Evolutionary conservation across 2,797 vertebrate species (phyloP).

Genomic region (Malurus leucopterus): DNA sequence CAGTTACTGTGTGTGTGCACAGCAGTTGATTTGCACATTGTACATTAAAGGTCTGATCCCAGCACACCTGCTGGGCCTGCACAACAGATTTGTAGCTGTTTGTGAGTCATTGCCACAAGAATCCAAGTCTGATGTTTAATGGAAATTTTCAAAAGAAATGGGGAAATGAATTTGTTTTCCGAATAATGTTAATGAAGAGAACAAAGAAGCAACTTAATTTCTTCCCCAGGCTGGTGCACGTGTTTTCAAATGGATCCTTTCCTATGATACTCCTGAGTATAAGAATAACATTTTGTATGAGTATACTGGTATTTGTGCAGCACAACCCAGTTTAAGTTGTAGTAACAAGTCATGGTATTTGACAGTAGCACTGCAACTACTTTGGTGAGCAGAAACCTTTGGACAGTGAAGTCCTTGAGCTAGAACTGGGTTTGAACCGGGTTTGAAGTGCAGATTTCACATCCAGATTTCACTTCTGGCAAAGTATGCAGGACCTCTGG

Average conservation of each 20-base stretch:
- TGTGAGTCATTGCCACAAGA: neutral
- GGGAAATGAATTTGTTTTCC: neutral
- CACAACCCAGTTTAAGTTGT: neutral
- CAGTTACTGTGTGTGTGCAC: neutral
- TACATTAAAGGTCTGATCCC: neutral
- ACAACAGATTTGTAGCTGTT: neutral
- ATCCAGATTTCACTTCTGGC: neutral
- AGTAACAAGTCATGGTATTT: rapidly evolving
- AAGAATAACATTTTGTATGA: neutral
- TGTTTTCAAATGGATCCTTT: neutral
- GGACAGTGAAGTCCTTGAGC: neutral
- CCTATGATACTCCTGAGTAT: neutral
- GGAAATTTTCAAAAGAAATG: neutral
- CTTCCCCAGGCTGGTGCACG: neutral
- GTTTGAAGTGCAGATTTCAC: neutral
- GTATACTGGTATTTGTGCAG: neutral
- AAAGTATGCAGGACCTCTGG: neutral
- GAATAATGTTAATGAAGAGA: neutral
- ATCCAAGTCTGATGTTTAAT: neutral
- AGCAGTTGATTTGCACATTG: neutral
- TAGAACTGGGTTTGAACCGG: neutral
- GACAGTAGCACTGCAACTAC: neutral
- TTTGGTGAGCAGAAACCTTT: neutral
- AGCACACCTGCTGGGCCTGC: neutral
- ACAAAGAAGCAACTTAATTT: neutral